phyloP scores from a whole-genome alignment of 1,140 invertebrate genomes.

The Temnothorax nylanderi region DNA sequence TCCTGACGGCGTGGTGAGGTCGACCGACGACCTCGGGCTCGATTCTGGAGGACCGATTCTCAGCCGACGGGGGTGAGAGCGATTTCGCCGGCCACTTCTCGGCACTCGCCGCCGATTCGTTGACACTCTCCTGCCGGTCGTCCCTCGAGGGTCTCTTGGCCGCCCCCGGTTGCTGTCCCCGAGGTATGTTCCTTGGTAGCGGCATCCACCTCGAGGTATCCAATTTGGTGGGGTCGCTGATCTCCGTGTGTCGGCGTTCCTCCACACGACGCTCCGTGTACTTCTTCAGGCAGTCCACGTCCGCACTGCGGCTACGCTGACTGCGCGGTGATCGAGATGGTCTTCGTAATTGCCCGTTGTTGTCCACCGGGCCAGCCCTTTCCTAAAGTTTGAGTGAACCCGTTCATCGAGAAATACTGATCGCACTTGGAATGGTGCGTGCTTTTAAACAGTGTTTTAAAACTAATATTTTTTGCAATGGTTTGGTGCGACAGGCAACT shows the following conservation, averaged over 20 bases:
- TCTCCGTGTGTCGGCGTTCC: slow-evolving; percentile 77
- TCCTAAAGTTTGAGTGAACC: slow-evolving; percentile 65
- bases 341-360: slow-evolving; percentile 74
- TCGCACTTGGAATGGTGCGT: not conserved
- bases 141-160: slow-evolving; percentile 57
- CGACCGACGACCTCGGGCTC: slow-evolving; percentile 16
- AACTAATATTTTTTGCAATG: not conserved
- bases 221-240: slow-evolving; percentile 65
- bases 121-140: slow-evolving; percentile 29
- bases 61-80: not conserved
- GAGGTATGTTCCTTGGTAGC: slow-evolving; percentile 54
- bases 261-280: slow-evolving; percentile 79
- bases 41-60: slow-evolving; percentile 8
- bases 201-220: slow-evolving; percentile 73
- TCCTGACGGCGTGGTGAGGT: slow-evolving; percentile 36
- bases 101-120: not conserved
- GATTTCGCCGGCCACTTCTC: slow-evolving; percentile 42
- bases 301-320: slow-evolving; percentile 79
- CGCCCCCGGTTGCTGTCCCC: slow-evolving; percentile 29
- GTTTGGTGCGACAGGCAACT: not conserved
- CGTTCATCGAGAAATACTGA: slow-evolving; percentile 14
- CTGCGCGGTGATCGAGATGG: slow-evolving; percentile 79
- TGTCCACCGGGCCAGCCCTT: slow-evolving; percentile 76
- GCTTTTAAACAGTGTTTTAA: not conserved
- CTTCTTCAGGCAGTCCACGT: slow-evolving; percentile 80